Evolutionary conservation across 30 jellyfish, hydroid and myxozoan genomes (phyloP), one percentile per base, ranked within the genome.

Genomic region (Morbakka virulenta): DNA sequence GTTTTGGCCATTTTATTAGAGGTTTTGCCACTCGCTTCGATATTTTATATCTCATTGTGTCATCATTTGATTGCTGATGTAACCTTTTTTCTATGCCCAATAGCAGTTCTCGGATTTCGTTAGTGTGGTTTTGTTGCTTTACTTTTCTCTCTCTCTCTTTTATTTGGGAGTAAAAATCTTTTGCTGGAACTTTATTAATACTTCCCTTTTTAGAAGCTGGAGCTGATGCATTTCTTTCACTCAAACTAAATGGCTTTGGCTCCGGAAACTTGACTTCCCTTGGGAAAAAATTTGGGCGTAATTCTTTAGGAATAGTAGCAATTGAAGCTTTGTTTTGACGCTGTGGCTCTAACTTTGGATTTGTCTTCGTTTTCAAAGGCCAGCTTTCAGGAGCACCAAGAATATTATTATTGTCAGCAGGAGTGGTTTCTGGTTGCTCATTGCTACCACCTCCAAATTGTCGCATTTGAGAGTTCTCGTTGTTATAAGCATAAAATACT

Each of bases 311-410:
- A 14, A 20, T 64, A 14, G 66, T 31, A 20, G 96, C 61, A 12
- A 86, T 91, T 4, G 83, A 81, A 48, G 84, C 80, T 23, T 62
- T 79, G 22, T 77, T 77, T 0, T 69, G 83, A 53, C 50, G 57
- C 2, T 41, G 52, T 2, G 69, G 32, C 29, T 79, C 89, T 11
- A 85, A 29, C 25, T 87, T 79, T 13, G 64, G 83, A 1, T 9
- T 9, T 41, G 17, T 6, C 57, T 65, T 65, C 9, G 20, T 12
- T 28, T 65, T 65, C 66, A 65, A 22, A 3, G 96, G 96, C 96
- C 96, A 86, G 32, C 96, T 86, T 50, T 86, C 96, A 0, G 96
- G 96, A 3, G 96, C 96, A 2, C 88, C 88, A 4, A 86, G 75
- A 2, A 80, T 69, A 22, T 74, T 70, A 4, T 62, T 86, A 27